Evolutionary conservation across 2,888 invertebrate species (phyloP).

Genomic region (Eumerus sabulonum): DNA sequence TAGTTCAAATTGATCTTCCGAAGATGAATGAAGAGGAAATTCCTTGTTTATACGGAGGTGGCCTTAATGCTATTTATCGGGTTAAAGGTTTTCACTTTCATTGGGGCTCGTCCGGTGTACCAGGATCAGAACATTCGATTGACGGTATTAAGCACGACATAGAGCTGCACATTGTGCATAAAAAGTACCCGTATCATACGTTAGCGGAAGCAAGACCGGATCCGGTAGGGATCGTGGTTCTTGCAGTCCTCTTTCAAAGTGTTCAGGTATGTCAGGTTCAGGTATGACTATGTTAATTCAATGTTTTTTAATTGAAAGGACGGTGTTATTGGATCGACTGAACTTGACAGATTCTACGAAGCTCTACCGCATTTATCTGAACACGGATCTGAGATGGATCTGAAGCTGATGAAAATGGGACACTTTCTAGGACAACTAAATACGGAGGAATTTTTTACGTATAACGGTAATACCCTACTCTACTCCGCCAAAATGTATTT

Average conservation of each 20-base stretch:
- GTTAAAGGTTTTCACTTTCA: conserved; percentile 70
- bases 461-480: conserved; percentile 32
- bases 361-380: conserved; percentile 35
- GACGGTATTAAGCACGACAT: conserved; percentile 68
- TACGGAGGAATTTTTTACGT: conserved; percentile 49
- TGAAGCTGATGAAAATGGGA: conserved; percentile 45
- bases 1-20: conserved; percentile 53
- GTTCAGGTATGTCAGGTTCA: conserved; percentile 22
- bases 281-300: no score
- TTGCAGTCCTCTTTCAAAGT: conserved; percentile 48
- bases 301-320: conserved; percentile 17
- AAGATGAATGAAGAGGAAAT: conserved; percentile 9
- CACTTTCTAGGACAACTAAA: conserved; percentile 41
- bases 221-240: conserved; percentile 40
- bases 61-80: conserved; percentile 23
- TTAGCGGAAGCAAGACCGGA: conserved; percentile 38
- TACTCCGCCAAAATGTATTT: not conserved
- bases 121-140: conserved; percentile 70
- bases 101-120: conserved; percentile 69
- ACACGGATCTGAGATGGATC: conserved; percentile 30
- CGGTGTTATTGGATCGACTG: conserved; percentile 10
- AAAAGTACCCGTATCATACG: conserved; percentile 49
- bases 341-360: conserved; percentile 41
- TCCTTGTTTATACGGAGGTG: conserved; percentile 34
- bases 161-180: conserved; percentile 70